A percentile compares a stretch with the other conserved stretches of the same genome.
These are phyloP conservation scores for Sepiola atlantica DNA, from an alignment of 2,888 invertebrate species.

Conservation along the genomic window DNA sequence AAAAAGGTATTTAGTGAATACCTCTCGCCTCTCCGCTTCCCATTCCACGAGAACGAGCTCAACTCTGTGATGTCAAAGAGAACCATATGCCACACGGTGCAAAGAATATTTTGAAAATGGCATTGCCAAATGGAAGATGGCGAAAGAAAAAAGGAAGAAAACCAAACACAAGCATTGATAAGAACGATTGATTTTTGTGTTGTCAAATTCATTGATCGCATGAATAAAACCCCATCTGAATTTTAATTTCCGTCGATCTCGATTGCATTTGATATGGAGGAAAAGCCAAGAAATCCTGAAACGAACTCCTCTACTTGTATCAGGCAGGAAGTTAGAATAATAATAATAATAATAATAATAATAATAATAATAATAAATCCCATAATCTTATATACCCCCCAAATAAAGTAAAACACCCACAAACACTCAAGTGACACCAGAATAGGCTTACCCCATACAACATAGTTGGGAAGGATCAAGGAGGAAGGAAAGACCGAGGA, in stretches of 20 bases:
- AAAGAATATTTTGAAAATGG: background rate
- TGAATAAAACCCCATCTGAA: background rate
- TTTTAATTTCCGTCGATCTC: background rate
- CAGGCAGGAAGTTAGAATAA: background rate
- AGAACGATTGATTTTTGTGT: background rate
- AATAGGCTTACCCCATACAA: too few species aligned
- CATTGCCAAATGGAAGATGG: background rate
- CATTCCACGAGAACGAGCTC: background rate
- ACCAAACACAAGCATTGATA: background rate
- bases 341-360: background rate
- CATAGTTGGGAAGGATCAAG: too few species aligned
- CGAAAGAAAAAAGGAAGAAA: background rate
- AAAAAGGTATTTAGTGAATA: background rate
- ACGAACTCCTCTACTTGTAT: background rate
- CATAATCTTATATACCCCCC: background rate
- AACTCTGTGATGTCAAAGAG: background rate
- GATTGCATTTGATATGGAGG: background rate
- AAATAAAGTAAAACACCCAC: too few species aligned
- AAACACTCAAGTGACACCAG: too few species aligned
- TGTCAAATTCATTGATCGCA: background rate
- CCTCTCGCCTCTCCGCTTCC: background rate
- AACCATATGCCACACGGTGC: background rate
- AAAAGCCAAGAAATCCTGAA: background rate
- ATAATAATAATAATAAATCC: background rate
- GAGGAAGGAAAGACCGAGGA: too few species aligned